Conservation (phyloP, 2,113 vertebrate species). For the Silurus glanis region DNA sequence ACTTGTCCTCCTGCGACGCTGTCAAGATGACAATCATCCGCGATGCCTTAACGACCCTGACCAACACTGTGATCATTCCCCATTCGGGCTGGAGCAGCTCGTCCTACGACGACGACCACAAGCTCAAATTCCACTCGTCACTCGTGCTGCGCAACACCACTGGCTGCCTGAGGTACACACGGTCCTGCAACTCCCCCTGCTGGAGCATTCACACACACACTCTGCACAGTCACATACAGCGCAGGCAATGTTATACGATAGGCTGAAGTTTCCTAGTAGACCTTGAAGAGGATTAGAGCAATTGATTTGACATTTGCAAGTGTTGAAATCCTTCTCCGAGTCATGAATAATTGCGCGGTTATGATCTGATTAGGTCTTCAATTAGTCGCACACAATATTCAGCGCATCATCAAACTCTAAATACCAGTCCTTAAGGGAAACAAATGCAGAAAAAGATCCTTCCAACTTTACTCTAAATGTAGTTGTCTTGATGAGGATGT, state of each 20-base stretch:
- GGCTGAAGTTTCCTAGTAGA: neutral
- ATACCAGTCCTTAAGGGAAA: neutral
- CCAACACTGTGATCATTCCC: constrained; percentile 96
- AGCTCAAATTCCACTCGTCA: constrained; percentile 96
- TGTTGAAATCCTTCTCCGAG: neutral
- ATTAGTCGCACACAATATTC: neutral
- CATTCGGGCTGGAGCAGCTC: constrained; percentile 96
- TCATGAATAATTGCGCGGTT: neutral
- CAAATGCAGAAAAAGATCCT: neutral
- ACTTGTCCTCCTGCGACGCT: constrained; percentile 92
- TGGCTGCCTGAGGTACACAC: constrained; percentile 88
- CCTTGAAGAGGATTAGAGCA: neutral
- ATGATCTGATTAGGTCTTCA: neutral
- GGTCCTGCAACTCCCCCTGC: constrained; percentile 55
- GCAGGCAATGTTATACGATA: neutral
- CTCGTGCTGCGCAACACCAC: constrained; percentile 93
- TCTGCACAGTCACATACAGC: neutral
- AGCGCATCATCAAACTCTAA: neutral
- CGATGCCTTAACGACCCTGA: constrained; percentile 89
- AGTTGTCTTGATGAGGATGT: neutral
- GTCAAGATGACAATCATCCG: constrained; percentile 98
- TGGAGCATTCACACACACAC: constrained; percentile 49
- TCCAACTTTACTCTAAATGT: neutral
- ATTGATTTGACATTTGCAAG: neutral
- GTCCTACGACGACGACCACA: constrained; percentile 93